phyloP scores from a whole-genome alignment of 2,797 vertebrate genomes.

The Hypotaenidia okinawae region DNA sequence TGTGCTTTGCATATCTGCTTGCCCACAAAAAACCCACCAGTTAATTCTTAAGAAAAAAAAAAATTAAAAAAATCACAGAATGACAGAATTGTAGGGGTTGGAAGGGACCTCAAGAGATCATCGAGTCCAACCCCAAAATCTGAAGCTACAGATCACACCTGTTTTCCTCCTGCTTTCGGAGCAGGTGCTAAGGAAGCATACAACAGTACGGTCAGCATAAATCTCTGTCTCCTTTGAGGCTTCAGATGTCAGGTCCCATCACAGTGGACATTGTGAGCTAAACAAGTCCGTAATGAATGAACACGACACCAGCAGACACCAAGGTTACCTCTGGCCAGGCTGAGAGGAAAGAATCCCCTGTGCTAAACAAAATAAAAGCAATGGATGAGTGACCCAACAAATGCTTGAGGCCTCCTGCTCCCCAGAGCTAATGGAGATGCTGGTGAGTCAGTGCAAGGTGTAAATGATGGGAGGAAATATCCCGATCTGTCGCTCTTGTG shows the following conservation, averaged over 20 bases:
- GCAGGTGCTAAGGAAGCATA: not conserved
- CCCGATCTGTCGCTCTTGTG: not conserved
- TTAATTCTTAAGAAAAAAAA: not conserved
- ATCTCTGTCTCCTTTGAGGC: conserved; percentile 45
- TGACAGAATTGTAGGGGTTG: no score
- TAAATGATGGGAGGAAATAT: not conserved
- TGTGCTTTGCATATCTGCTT: conserved; percentile 30
- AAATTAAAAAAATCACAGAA: not conserved
- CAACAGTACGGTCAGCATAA: not conserved
- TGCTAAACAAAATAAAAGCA: not conserved
- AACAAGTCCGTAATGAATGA: conserved; percentile 20
- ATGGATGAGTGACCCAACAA: not conserved
- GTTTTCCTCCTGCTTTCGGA: not conserved
- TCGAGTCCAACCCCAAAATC: no score
- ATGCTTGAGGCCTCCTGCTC: not conserved
- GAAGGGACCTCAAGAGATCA: no score
- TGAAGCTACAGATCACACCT: not conserved
- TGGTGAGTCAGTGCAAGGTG: conserved; percentile 9
- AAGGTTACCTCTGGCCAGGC: conserved; percentile 41
- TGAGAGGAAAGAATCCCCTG: conserved; percentile 19
- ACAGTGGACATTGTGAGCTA: conserved; percentile 6
- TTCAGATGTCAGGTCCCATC: conserved; percentile 50
- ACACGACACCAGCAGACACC: conserved; percentile 26
- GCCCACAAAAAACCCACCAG: not conserved
- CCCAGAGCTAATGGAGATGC: not conserved